Percentiles rank a stretch among this genome's conserved stretches.
Conservation (phyloP, 2,797 vertebrate genomes). For the Dendrocincla fuliginosa region DNA sequence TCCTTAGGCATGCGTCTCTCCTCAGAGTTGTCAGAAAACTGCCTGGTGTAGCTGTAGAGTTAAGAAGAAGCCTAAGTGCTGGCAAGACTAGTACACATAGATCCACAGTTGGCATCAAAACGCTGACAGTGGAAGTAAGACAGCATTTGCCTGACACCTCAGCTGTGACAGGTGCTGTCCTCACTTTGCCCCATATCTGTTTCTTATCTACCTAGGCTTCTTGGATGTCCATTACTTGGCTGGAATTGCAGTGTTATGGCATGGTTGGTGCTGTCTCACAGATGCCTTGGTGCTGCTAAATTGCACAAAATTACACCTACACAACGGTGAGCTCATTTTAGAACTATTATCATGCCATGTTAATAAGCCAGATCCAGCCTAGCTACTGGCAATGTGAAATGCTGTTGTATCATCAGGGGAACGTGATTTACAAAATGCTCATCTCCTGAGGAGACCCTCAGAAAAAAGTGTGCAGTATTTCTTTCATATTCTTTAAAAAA, state of each 20-base stretch:
- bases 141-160: neutral
- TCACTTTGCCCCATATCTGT: neutral
- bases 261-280: accelerated
- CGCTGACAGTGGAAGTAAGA: accelerated
- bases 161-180: neutral
- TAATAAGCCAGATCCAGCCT: neutral
- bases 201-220: neutral
- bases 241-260: accelerated
- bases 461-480: neutral
- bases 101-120: accelerated
- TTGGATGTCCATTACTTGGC: neutral
- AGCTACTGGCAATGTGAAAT: neutral
- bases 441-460: neutral
- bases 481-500: slow-evolving; percentile 18
- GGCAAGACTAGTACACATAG: neutral
- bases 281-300: neutral
- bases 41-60: neutral
- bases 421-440: neutral
- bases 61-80: neutral
- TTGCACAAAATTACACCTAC: neutral
- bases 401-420: neutral
- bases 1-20: neutral
- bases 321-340: neutral
- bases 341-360: neutral
- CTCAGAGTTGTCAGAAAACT: neutral